Evolutionary conservation across 2,113 vertebrate genomes (phyloP), one percentile per base, ranked within the genome.

Genomic region (Oryzias celebensis): DNA sequence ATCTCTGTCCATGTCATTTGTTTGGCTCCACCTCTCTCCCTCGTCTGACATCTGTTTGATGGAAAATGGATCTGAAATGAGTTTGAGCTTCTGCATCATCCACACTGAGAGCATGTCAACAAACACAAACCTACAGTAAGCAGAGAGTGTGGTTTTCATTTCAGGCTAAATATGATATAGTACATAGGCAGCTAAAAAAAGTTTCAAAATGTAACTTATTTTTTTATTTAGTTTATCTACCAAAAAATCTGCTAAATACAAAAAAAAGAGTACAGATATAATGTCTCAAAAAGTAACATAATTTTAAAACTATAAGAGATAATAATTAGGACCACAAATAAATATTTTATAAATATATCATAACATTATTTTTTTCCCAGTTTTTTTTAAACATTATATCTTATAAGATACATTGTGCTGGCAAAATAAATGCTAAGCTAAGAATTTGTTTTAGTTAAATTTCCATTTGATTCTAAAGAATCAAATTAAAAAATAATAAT

Each of bases 11-110:
- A 70, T 73, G 70, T 68, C 20, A 5, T 49, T 47, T 17, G 42
- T 43, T 17, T 45, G 49, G 43, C 47, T 52, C 43, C 55, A 3
- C 44, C 47, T 36, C 24, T 10, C 62, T 53, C 36, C 4, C 54
- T 49, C 24, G 15, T 26, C 53, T 28, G 26, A 22, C 58, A 7
- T 57, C 23, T 44, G 24, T 62, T 45, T 55, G 52, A 59, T 75
- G 59, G 41, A 62, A 71, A 68, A 77, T 46, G 68, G 42, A 75
- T 66, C 2, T 73, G 58, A 81, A 81, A 78, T 70, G 45, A 67
- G 15, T 65, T 76, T 81, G 67, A 16, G 41, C 26, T 0, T 61
- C 13, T 16, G 20, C 18, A 31, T 31, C 3, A 7, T 57, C 48
- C 26, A 45, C 55, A 54, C 13, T 7, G 14, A 4, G 10, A 7